Evolutionary conservation across 2,113 vertebrate species (phyloP).

Genomic region (Meles meles): DNA sequence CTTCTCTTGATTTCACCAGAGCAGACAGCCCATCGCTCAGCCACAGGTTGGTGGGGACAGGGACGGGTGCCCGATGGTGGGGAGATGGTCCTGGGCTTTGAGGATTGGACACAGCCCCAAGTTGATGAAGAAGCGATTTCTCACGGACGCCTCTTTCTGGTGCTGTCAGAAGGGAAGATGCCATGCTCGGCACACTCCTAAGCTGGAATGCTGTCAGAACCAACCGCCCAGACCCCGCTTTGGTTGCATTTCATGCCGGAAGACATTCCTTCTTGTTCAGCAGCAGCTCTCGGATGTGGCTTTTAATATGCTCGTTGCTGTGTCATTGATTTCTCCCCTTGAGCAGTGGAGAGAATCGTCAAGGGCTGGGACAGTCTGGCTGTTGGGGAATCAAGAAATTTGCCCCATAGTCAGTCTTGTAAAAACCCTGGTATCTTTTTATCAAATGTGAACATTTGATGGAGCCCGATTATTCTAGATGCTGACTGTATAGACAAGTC

Average conservation of each 20-base stretch:
- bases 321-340: not conserved
- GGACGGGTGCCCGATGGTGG: accelerated
- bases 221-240: accelerated
- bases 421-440: not conserved
- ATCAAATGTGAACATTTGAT: not conserved
- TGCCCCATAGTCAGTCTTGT: not conserved
- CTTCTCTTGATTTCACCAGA: not conserved
- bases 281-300: not conserved
- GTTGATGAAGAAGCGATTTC: not conserved
- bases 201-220: accelerated
- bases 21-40: not conserved
- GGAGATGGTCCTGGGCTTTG: not conserved
- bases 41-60: not conserved
- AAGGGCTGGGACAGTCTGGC: not conserved
- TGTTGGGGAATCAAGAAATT: not conserved
- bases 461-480: not conserved
- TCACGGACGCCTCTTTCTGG: accelerated
- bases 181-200: accelerated
- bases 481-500: not conserved
- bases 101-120: not conserved
- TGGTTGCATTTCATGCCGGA: not conserved
- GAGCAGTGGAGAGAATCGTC: not conserved
- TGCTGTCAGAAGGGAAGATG: not conserved
- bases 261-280: not conserved
- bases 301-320: not conserved